Base-by-base conservation (phyloP, 2,113 vertebrate species). In the Micronisus gabar region DNA sequence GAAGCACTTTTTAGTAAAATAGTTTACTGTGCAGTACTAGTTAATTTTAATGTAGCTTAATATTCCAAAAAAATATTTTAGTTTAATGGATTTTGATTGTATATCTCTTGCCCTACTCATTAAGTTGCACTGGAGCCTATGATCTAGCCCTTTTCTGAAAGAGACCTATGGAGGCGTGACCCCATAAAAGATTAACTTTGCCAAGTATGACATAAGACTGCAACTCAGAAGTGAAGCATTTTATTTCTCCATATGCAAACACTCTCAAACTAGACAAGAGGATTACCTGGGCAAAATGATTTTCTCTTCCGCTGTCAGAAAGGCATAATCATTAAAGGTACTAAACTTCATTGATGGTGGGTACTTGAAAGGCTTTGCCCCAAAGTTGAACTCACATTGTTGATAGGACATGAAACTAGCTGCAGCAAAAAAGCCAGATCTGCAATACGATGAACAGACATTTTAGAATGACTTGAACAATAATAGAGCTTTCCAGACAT, bases 361-460 rank as follows among this genome's bases (percentile, higher is more conserved):
- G 96, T 99, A 99, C 96, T 99, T 99, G 98, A 99, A 99, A 94
- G 99, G 99, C 95, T 99, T 99, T 97, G 99, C 99, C 97, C 99
- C 99, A 34, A 99, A 99, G 98, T 99, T 99, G 97, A 99, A 99
- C 98, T 99, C 99, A 65, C 99, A 99, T 93, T 99, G 99, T 96
- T 99, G 99, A 97, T 99, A 99, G 27, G 99, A 99, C 99, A 99
- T 99, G 96, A 99, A 99, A 98, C 99, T 99, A 80, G 99, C 99
- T 85, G 99, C 99, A 36, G 99, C 99, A 94, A 99, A 99, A 98
- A 99, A 99, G 56, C 99, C 99, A 22, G 99, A 99, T 93, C 99
- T 99, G 98, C 53, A 97, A 92, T 22, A 5, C 21, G 50, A 96
- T 65, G 36, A 25, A 56, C 21, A 87, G 50, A 62, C 32, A 50